Base-by-base conservation (phyloP, 2,113 vertebrate species). In the Gymnorhina tibicen region DNA sequence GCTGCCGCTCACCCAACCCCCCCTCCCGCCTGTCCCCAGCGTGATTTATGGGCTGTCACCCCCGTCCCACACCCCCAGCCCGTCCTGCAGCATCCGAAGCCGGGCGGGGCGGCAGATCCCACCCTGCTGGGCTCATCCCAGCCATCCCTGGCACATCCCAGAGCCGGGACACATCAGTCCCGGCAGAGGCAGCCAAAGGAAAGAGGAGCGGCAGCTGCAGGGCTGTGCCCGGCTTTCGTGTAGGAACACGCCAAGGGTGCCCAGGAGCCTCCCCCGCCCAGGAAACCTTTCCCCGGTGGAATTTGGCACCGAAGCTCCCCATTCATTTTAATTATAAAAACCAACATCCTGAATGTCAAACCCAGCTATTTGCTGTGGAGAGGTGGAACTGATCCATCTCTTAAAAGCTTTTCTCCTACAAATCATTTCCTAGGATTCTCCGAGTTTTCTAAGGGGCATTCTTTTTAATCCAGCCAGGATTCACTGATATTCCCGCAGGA, bases 311-410 rank as follows among this genome's bases (percentile, higher is more conserved):
- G 3, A 66, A 37, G 3, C 1, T 68, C 69, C 39, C 66, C 73
- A 13, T 72, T 84, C 32, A 5, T 82, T 78, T 92, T 30, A 30
- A 79, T 76, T 55, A 46, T 30, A 56, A 93, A 86, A 82, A 4
- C 32, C 87, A 87, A 77, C 89, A 93, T 89, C 94, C 89, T 75
- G 81, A n/a, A 63, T 74, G 74, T 73, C 87, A 66, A 76, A 53
- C 62, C 58, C 87, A 14, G 7, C 32, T 16, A 6, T 77, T 89
- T 50, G 17, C 86, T 7, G 39, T 2, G 33, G 47, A 49, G 78
- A 23, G 50, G 58, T 74, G 74, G 93, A 69, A 73, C 37, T 6
- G 4, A 60, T 49, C 59, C n/a, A 37, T 50, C 7, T 1, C 76
- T 42, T 63, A 50, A 79, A 79, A 91, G 87, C 39, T 88, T 79